Percentiles rank a stretch among this genome's conserved stretches.
Conservation (phyloP, 2,888 invertebrate genomes). For the Microplitis deprimator region DNA sequence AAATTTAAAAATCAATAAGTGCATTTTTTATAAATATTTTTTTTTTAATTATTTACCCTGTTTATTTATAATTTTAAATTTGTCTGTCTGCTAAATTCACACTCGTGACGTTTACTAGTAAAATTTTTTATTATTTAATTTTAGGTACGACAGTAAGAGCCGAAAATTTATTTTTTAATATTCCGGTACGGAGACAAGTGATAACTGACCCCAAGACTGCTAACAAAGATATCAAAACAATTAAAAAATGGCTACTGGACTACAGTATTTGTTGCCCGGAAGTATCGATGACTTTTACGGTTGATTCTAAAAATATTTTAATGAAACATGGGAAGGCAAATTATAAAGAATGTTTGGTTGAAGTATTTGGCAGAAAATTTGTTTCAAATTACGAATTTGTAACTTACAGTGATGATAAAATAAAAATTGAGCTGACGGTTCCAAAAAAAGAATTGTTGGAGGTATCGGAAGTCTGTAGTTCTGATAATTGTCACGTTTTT, state of each 20-base stretch:
- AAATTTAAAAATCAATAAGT: too few species aligned
- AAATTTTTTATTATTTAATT: background rate
- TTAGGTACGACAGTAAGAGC: constrained; percentile 75
- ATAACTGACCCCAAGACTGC: constrained; percentile 70
- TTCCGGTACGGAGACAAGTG: constrained; percentile 75
- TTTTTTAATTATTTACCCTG: too few species aligned
- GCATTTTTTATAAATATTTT: too few species aligned
- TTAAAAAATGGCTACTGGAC: constrained; percentile 73
- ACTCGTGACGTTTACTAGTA: too few species aligned
- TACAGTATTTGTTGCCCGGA: constrained; percentile 73
- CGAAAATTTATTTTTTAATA: constrained; percentile 73
- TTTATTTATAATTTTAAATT: too few species aligned
- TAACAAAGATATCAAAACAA: constrained; percentile 73
- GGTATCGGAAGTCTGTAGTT: constrained; percentile 52
- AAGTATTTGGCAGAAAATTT: constrained; percentile 62
- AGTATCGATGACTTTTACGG: constrained; percentile 71
- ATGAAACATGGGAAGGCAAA: constrained; percentile 70
- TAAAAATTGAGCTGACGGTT: constrained; percentile 59
- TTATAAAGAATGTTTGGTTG: constrained; percentile 64
- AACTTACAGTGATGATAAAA: constrained; percentile 52
- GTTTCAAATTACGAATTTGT: constrained; percentile 60
- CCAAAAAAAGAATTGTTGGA: constrained; percentile 63
- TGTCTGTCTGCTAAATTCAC: too few species aligned
- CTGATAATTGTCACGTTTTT: constrained; percentile 66
- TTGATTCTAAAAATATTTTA: constrained; percentile 72